Percentiles rank a stretch among this genome's conserved stretches.
These are phyloP conservation scores for Ciconia maguari DNA, from an alignment of 2,113 vertebrate species.

Conservation along the genomic window DNA sequence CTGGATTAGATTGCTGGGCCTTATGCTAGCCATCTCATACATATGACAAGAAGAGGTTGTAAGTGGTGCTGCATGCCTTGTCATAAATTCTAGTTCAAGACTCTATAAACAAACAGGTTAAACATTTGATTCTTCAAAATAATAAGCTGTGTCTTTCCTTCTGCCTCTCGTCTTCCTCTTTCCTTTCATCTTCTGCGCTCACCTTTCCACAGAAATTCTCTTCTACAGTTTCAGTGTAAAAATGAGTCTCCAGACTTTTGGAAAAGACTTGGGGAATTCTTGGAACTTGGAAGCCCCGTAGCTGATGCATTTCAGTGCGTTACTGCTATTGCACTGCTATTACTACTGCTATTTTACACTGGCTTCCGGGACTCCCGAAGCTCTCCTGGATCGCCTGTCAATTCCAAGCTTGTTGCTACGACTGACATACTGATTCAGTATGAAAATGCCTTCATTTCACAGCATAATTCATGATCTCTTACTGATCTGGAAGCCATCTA, in stretches of 20 bases:
- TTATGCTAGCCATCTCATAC: not conserved
- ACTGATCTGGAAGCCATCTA: not conserved
- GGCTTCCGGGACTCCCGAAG: not conserved
- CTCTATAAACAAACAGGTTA: not conserved
- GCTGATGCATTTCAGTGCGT: rapidly evolving
- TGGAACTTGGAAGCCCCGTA: not conserved
- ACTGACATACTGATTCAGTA: not conserved
- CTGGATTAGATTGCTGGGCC: not conserved
- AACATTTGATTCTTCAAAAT: not conserved
- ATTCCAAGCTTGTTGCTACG: not conserved
- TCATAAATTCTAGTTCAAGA: not conserved
- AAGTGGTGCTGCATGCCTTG: not conserved
- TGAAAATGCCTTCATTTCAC: not conserved
- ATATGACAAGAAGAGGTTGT: not conserved
- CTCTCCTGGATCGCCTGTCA: not conserved
- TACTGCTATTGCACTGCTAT: not conserved
- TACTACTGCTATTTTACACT: not conserved
- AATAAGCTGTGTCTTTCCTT: not conserved
- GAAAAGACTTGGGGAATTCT: not conserved
- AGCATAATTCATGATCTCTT: not conserved
- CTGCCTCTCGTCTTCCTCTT: not conserved
- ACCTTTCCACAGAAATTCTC: not conserved
- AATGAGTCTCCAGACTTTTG: not conserved
- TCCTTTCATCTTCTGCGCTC: not conserved
- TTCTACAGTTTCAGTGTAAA: not conserved